Percentiles rank a stretch among this genome's conserved stretches.
These are phyloP conservation scores for Nasua narica DNA, from an alignment of 2,797 vertebrate genomes.

Conservation along the genomic window DNA sequence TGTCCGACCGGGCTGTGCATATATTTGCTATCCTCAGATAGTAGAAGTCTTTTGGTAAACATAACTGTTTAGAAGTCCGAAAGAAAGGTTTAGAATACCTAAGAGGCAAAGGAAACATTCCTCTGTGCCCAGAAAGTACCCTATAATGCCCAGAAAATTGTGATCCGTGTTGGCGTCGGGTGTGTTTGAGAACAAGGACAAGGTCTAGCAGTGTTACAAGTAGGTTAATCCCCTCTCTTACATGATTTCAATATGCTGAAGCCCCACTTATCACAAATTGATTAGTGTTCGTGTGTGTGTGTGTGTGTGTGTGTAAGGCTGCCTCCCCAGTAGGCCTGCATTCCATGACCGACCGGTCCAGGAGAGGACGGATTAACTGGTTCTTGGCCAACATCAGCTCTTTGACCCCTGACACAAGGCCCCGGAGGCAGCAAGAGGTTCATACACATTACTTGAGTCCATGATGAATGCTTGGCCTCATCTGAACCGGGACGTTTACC, in stretches of 20 bases:
- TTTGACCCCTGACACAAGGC: neutral
- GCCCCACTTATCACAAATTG: neutral
- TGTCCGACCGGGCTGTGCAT: constrained; percentile 1
- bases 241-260: too few species aligned
- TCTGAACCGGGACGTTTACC: neutral
- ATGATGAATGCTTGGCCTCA: neutral
- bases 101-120: constrained; percentile 57
- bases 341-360: neutral
- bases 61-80: constrained; percentile 16
- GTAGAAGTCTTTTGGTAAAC: constrained; percentile 60
- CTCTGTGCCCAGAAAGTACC: neutral
- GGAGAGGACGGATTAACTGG: fast-evolving
- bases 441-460: fast-evolving
- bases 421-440: neutral
- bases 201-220: neutral
- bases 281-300: neutral
- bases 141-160: neutral
- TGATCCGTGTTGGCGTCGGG: neutral
- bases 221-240: neutral
- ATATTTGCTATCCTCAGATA: constrained; percentile 46
- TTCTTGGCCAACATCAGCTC: fast-evolving
- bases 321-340: fast-evolving
- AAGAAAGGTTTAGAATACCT: constrained; percentile 49
- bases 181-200: neutral
- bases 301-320: neutral